Evolutionary conservation across 2,113 vertebrate genomes (phyloP).

Genomic region (Sylvicapra grimmia): DNA sequence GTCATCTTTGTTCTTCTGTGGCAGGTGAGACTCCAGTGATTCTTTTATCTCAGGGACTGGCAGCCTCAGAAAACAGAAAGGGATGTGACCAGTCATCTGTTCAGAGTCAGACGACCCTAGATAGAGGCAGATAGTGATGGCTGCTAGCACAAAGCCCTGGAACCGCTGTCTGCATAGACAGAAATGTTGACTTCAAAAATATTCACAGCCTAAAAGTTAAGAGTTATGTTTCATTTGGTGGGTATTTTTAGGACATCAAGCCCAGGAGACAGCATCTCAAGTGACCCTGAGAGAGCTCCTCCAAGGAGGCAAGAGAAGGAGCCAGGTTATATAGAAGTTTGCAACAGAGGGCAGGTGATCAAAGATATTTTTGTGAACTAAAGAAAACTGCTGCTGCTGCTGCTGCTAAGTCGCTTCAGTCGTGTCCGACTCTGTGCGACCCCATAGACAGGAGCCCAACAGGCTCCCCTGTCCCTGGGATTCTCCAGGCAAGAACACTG

Average conservation of each 20-base stretch:
- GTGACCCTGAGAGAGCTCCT: neutral
- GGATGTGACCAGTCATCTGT: too few species aligned
- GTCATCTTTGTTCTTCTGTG: neutral
- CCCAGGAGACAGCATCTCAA: neutral
- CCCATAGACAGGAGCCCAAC: too few species aligned
- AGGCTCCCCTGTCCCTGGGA: too few species aligned
- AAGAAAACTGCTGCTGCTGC: too few species aligned
- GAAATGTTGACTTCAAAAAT: neutral
- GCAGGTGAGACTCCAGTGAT: neutral
- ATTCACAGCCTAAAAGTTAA: neutral
- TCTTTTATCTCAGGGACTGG: neutral
- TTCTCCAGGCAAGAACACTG: too few species aligned
- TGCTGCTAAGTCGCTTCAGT: too few species aligned
- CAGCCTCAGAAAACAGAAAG: neutral
- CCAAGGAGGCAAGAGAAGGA: neutral
- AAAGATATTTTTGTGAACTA: neutral
- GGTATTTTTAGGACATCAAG: neutral
- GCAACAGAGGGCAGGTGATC: neutral
- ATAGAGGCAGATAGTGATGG: neutral
- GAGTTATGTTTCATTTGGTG: neutral
- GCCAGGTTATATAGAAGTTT: neutral
- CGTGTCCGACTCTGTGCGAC: too few species aligned
- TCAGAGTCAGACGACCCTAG: neutral
- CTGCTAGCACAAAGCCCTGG: neutral
- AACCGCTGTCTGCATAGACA: fast-evolving